These are phyloP conservation scores for Bradypus variegatus DNA, from an alignment of 2,797 vertebrate species.

Conservation along the genomic window DNA sequence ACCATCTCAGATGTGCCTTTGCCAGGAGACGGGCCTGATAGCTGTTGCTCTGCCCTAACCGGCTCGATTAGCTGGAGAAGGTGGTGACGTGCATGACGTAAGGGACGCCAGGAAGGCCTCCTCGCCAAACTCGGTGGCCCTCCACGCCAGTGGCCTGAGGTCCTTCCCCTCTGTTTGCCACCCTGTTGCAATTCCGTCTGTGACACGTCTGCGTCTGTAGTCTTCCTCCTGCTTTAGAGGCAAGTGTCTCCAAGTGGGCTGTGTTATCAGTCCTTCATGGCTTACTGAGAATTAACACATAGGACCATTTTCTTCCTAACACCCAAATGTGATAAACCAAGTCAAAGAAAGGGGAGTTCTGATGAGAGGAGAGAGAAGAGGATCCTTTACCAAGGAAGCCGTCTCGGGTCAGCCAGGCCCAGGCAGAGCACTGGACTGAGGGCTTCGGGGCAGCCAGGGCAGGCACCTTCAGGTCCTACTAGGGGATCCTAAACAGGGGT, in stretches of 20 bases:
- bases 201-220: neutral
- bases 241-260: neutral
- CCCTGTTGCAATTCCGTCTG: neutral
- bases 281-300: neutral
- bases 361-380: neutral
- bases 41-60: neutral
- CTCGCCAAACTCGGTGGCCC: neutral
- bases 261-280: neutral
- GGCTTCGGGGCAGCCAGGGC: neutral
- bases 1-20: neutral
- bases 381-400: neutral
- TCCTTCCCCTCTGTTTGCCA: neutral
- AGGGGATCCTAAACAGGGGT: neutral
- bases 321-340: neutral
- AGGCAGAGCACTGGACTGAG: neutral
- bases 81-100: no score
- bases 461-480: neutral
- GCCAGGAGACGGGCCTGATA: neutral
- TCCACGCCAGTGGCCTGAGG: neutral
- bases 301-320: neutral
- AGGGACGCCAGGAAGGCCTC: neutral
- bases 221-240: neutral
- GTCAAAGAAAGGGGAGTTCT: neutral
- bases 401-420: neutral
- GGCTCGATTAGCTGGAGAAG: neutral